Percentiles rank a stretch among this genome's conserved stretches.
Conservation (phyloP, 1,140 invertebrate species). For the Saccostrea glomerata region DNA sequence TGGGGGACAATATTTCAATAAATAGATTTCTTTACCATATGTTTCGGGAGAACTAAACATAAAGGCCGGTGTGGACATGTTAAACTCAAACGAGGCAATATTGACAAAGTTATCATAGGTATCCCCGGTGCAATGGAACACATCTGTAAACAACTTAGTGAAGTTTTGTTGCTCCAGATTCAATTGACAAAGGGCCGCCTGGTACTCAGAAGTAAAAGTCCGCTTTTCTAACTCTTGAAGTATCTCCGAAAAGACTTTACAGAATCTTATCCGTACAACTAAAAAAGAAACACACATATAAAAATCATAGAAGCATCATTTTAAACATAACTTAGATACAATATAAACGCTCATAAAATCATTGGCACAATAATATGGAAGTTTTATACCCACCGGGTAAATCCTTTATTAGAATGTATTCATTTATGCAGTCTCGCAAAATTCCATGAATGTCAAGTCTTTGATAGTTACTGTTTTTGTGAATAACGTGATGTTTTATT, state of each 20-base stretch:
- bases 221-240: slow-evolving; percentile 23
- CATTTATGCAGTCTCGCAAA: slow-evolving; percentile 49
- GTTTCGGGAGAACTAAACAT: neutral
- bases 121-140: slow-evolving; percentile 49
- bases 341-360: neutral
- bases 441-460: slow-evolving; percentile 53
- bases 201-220: slow-evolving; percentile 5
- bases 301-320: neutral
- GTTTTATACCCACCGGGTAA: slow-evolving; percentile 32
- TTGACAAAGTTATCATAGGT: slow-evolving; percentile 39
- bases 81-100: neutral
- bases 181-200: slow-evolving; percentile 21
- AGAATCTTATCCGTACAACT: slow-evolving; percentile 49
- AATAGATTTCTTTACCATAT: neutral
- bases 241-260: slow-evolving; percentile 45
- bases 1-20: neutral
- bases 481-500: slow-evolving; percentile 46
- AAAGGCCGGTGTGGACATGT: neutral
- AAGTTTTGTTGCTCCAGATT: slow-evolving; percentile 55
- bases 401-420: slow-evolving; percentile 43
- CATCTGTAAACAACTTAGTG: slow-evolving; percentile 45
- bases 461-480: slow-evolving; percentile 32
- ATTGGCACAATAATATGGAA: neutral
- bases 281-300: neutral
- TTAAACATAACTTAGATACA: neutral